Evolutionary conservation across 2,797 vertebrate species (phyloP).

Genomic region (Ciconia nigra): DNA sequence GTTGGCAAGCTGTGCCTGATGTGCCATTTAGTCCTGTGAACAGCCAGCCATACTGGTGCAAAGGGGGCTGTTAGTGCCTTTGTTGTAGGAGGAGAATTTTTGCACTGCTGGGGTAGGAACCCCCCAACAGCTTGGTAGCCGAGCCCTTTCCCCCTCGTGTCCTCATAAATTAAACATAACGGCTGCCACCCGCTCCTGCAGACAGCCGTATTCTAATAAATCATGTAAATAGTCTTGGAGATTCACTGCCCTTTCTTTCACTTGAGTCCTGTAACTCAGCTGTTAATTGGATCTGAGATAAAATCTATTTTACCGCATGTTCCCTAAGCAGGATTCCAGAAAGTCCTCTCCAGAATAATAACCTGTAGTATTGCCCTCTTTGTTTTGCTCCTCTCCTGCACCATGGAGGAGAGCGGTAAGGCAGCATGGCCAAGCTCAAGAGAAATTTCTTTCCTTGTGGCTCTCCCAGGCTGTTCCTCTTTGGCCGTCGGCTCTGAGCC

Average conservation of each 20-base stretch:
- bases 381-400: not conserved
- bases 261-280: slow-evolving; percentile 62
- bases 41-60: not conserved
- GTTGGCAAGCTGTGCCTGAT: not conserved
- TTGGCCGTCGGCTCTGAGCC: not conserved
- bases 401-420: not conserved
- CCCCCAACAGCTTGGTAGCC: slow-evolving; percentile 81
- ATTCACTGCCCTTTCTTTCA: slow-evolving; percentile 75
- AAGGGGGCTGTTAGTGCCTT: not conserved
- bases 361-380: not conserved
- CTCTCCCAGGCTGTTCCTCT: not conserved
- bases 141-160: slow-evolving; percentile 76
- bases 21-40: not conserved
- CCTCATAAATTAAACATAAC: slow-evolving; percentile 88
- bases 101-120: slow-evolving; percentile 73
- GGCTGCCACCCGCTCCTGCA: slow-evolving; percentile 68
- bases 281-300: slow-evolving; percentile 75
- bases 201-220: slow-evolving; percentile 80
- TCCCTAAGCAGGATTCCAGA: slow-evolving; percentile 11
- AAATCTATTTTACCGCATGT: slow-evolving; percentile 35
- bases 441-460: not conserved
- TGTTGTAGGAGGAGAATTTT: slow-evolving; percentile 28
- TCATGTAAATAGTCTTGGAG: slow-evolving; percentile 84
- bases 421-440: not conserved
- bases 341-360: not conserved